A percentile compares a stretch with the other conserved stretches of the same genome.
These are phyloP conservation scores for Panagrolaimus sp. DNA, from an alignment of 1,140 invertebrate genomes.

Conservation along the genomic window DNA sequence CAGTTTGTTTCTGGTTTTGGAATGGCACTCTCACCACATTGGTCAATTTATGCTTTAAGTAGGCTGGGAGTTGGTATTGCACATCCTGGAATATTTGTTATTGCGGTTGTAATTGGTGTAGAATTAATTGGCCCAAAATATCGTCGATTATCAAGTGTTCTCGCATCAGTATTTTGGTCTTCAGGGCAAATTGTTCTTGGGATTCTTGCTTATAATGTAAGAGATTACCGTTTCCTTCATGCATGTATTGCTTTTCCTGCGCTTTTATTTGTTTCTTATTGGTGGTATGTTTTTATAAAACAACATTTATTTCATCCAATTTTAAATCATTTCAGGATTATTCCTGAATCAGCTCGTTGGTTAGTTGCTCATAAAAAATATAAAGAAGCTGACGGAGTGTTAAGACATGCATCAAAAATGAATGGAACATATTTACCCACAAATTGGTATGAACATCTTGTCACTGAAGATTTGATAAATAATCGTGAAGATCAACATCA, in stretches of 20 bases:
- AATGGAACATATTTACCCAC: conserved; percentile 53
- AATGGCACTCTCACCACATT: conserved; percentile 51
- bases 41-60: conserved; percentile 49
- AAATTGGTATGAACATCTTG: conserved; percentile 53
- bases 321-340: conserved; percentile 45
- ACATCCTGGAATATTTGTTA: conserved; percentile 54
- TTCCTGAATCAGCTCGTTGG: conserved; percentile 61
- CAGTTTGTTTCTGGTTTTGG: conserved; percentile 52
- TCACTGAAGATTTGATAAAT: conserved; percentile 25
- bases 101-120: conserved; percentile 60
- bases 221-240: conserved; percentile 62
- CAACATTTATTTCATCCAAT: conserved; percentile 5
- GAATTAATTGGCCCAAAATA: conserved; percentile 61
- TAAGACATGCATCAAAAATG: conserved; percentile 53
- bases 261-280: conserved; percentile 57
- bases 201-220: conserved; percentile 59
- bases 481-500: conserved; percentile 21
- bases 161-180: conserved; percentile 62
- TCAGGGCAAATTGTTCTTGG: conserved; percentile 60
- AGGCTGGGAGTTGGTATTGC: conserved; percentile 29
- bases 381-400: conserved; percentile 53
- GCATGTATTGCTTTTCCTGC: conserved; percentile 57
- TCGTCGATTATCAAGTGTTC: conserved; percentile 60
- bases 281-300: conserved; percentile 48
- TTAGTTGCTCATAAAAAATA: conserved; percentile 58